Evolutionary conservation across 1,140 invertebrate genomes (phyloP).

Genomic region (Meteorus sp.): DNA sequence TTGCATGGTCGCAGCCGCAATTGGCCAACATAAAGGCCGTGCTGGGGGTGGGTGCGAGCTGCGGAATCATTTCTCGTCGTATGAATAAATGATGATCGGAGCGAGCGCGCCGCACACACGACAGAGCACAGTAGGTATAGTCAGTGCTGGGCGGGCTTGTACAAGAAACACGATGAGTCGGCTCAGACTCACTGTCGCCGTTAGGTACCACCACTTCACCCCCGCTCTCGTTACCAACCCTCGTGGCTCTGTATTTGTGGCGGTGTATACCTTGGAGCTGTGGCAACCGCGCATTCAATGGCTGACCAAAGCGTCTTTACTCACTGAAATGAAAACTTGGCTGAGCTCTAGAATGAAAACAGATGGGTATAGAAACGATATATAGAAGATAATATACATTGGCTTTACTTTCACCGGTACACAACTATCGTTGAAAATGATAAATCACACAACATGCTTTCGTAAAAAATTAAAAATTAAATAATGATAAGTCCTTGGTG

Average conservation of each 20-base stretch:
- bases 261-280: background rate
- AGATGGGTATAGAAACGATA: conserved; percentile 4
- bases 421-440: too few relatives aligned
- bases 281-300: background rate
- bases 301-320: conserved; percentile 13
- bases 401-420: too few relatives aligned
- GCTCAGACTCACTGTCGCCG: conserved; percentile 27
- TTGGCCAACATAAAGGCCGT: conserved; percentile 2
- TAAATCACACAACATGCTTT: too few relatives aligned
- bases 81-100: conserved; percentile 49
- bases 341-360: too few relatives aligned
- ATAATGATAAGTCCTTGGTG: background rate
- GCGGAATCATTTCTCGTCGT: conserved; percentile 47
- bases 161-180: background rate
- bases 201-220: background rate
- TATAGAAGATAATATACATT: background rate
- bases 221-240: background rate
- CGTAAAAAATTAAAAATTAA: background rate
- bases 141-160: background rate
- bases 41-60: conserved; percentile 23
- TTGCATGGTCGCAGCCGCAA: background rate
- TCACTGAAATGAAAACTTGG: conserved; percentile 9
- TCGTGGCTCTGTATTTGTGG: background rate
- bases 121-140: background rate
- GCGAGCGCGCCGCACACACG: too few relatives aligned